These are phyloP conservation scores for Melanogrammus aeglefinus DNA, from an alignment of 2,797 vertebrate genomes.

Conservation along the genomic window DNA sequence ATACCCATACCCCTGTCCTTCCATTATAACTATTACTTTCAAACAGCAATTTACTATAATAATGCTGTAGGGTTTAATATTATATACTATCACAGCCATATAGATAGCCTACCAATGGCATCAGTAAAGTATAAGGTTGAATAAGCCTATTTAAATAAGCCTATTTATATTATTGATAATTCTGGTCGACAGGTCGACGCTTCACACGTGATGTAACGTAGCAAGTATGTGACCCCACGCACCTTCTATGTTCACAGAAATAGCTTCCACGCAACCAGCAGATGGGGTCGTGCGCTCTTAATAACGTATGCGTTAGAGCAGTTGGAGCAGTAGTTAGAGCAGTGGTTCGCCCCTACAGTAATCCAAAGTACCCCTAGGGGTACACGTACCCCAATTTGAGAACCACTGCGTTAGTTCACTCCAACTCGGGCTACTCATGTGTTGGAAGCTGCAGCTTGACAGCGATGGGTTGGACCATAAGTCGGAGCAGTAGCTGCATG, in stretches of 20 bases:
- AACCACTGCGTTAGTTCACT: too few species aligned
- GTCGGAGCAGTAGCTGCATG: too few species aligned
- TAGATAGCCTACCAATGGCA: not conserved
- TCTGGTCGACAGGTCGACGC: too few species aligned
- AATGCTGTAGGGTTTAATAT: not conserved
- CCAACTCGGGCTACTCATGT: too few species aligned
- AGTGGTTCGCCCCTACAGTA: too few species aligned
- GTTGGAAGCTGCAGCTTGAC: not conserved
- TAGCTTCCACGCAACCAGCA: not conserved
- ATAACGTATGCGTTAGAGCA: not conserved
- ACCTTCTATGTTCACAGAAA: too few species aligned
- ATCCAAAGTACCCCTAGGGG: too few species aligned
- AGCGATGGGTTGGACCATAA: not conserved
- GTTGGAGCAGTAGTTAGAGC: too few species aligned
- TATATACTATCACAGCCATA: not conserved
- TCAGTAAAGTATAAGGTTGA: not conserved
- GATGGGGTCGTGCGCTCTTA: not conserved
- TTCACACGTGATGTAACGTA: too few species aligned
- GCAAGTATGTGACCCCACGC: too few species aligned
- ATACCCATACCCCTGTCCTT: not conserved
- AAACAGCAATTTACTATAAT: not conserved
- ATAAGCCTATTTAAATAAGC: not conserved
- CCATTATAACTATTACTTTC: not conserved
- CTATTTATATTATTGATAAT: not conserved
- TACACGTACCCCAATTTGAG: too few species aligned